phyloP scores from a whole-genome alignment of 2,797 vertebrate species.

The Tinamus major region DNA sequence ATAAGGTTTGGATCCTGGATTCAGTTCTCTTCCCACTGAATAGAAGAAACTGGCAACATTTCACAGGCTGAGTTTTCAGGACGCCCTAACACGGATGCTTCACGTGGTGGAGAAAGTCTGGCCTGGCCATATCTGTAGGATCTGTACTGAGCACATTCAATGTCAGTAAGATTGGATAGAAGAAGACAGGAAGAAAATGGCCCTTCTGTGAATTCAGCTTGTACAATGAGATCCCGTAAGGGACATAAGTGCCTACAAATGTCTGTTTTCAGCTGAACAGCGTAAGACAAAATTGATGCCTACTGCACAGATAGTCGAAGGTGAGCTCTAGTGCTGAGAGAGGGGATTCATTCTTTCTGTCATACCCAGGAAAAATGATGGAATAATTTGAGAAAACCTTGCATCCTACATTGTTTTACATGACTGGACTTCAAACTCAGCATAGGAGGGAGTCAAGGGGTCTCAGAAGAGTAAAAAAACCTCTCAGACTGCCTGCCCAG shows the following conservation, averaged over 20 bases:
- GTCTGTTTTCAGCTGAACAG: background rate
- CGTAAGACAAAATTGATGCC: background rate
- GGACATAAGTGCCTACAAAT: background rate
- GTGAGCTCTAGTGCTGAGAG: background rate
- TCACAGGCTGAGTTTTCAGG: background rate
- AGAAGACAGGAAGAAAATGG: background rate
- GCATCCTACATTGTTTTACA: background rate
- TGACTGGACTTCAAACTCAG: background rate
- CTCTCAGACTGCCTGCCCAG: background rate
- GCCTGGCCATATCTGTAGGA: background rate
- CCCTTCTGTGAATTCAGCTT: background rate
- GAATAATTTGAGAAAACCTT: background rate
- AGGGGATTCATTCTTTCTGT: constrained; percentile 3
- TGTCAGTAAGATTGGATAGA: background rate
- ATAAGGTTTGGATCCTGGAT: background rate
- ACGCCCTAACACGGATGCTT: background rate
- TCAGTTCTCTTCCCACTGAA: background rate
- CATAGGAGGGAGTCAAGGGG: background rate
- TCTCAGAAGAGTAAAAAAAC: background rate
- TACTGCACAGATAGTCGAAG: background rate
- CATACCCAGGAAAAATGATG: background rate
- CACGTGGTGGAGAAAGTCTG: background rate
- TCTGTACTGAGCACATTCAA: background rate
- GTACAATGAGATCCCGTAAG: background rate
- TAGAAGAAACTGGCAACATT: background rate